These are phyloP conservation scores for Aspidiotus destructor DNA, from an alignment of 2,888 invertebrate species.

Conservation along the genomic window DNA sequence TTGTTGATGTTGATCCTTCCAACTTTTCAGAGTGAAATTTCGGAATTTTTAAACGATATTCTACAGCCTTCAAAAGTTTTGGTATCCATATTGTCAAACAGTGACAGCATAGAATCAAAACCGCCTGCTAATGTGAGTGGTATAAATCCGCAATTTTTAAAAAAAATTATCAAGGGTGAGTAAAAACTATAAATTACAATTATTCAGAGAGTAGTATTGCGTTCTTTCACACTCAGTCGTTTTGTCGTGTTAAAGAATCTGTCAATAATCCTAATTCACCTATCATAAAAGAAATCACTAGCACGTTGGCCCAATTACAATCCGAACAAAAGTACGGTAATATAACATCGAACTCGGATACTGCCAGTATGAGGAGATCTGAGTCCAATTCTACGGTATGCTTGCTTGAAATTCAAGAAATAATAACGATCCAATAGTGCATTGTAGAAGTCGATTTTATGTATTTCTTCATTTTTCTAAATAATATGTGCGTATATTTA, in stretches of 20 bases:
- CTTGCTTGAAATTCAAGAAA: no score
- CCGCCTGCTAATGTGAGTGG: constrained; percentile 7
- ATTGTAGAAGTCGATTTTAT: no score
- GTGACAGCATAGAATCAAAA: constrained; percentile 8
- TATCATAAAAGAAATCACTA: constrained; percentile 1
- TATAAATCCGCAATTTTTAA: constrained; percentile 19
- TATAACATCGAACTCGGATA: no score
- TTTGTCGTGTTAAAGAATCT: constrained; percentile 1
- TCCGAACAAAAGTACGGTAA: constrained; percentile 1
- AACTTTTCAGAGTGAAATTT: constrained; percentile 51
- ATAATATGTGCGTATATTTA: neutral
- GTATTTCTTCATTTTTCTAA: no score
- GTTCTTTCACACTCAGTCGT: neutral
- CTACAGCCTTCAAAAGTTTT: constrained; percentile 44
- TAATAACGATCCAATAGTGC: no score
- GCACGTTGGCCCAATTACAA: neutral
- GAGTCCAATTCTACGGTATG: no score
- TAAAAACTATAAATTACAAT: neutral
- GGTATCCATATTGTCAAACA: constrained; percentile 14
- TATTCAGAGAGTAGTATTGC: neutral
- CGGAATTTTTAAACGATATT: constrained; percentile 54
- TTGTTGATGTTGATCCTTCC: constrained; percentile 7
- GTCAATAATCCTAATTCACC: constrained; percentile 1
- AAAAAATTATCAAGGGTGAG: constrained; percentile 15
- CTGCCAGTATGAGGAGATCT: no score